Conservation (phyloP, 2,888 invertebrate species). For the Anthrax anthrax region DNA sequence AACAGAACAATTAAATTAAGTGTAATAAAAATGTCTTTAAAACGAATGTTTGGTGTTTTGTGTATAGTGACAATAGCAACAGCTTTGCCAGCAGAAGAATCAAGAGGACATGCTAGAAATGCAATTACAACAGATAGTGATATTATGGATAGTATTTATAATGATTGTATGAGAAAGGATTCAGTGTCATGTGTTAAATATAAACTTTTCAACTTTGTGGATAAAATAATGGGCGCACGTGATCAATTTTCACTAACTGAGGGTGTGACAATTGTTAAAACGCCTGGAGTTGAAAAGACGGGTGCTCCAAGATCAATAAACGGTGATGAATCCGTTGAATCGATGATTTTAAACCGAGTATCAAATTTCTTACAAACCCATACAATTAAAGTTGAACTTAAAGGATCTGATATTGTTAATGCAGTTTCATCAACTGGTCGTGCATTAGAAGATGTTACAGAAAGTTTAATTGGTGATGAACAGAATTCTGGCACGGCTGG, state of each 20-base stretch:
- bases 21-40: conserved; percentile 34
- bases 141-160: conserved; percentile 59
- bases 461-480: conserved; percentile 46
- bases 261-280: conserved; percentile 70
- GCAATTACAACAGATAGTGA: conserved; percentile 55
- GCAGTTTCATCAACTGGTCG: conserved; percentile 67
- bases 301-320: conserved; percentile 61
- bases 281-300: conserved; percentile 46
- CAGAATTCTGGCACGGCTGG: conserved; percentile 30
- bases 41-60: conserved; percentile 38
- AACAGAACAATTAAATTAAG: conserved; percentile 1
- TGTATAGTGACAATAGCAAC: conserved; percentile 44
- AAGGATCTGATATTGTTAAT: conserved; percentile 69
- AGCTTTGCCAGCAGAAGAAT: conserved; percentile 58
- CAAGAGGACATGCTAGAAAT: conserved; percentile 41
- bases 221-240: conserved; percentile 68
- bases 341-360: conserved; percentile 49
- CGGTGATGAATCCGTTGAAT: conserved; percentile 51
- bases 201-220: conserved; percentile 73
- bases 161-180: conserved; percentile 68
- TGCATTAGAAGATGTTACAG: conserved; percentile 59
- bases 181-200: conserved; percentile 74
- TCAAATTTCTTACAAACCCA: conserved; percentile 66
- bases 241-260: conserved; percentile 67
- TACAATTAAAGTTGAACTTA: conserved; percentile 69